A percentile compares a stretch with the other conserved stretches of the same genome.
These are phyloP conservation scores for Cantharis lateralis DNA, from an alignment of 2,888 invertebrate genomes.

Conservation along the genomic window DNA sequence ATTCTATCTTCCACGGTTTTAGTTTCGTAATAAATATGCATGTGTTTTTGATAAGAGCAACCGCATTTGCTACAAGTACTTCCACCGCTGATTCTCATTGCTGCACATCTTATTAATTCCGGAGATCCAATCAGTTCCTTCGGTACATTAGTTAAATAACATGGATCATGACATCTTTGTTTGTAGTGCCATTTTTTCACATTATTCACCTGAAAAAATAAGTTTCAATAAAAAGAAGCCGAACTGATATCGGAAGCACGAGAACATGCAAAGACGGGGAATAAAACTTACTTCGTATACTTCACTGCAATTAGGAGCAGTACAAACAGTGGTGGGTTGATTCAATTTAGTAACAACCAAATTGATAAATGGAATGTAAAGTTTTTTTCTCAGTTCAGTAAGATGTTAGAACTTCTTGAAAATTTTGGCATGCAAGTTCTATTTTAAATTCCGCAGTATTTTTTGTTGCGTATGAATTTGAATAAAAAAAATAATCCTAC, in stretches of 20 bases:
- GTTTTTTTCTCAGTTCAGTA: constrained; percentile 42
- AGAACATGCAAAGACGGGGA: no score
- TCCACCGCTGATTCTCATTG: constrained; percentile 42
- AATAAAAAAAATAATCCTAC: no score
- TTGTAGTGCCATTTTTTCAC: neutral
- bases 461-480: no score
- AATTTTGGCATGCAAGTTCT: no score
- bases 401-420: no score
- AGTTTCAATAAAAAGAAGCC: no score
- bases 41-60: constrained; percentile 47
- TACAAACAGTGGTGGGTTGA: constrained; percentile 48
- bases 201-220: neutral
- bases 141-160: constrained; percentile 44
- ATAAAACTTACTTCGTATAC: constrained; percentile 18
- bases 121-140: constrained; percentile 47
- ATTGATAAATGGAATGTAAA: constrained; percentile 45
- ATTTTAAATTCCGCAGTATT: no score
- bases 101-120: constrained; percentile 44
- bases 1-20: constrained; percentile 40
- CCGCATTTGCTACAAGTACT: constrained; percentile 41
- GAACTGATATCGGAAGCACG: no score
- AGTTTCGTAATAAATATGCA: constrained; percentile 51
- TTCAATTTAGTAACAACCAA: constrained; percentile 40
- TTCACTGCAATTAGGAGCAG: constrained; percentile 40
- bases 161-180: constrained; percentile 28